Percentiles rank a stretch among this genome's conserved stretches.
phyloP scores from a whole-genome alignment of 2,888 invertebrate genomes.

The Drosophila merina region DNA sequence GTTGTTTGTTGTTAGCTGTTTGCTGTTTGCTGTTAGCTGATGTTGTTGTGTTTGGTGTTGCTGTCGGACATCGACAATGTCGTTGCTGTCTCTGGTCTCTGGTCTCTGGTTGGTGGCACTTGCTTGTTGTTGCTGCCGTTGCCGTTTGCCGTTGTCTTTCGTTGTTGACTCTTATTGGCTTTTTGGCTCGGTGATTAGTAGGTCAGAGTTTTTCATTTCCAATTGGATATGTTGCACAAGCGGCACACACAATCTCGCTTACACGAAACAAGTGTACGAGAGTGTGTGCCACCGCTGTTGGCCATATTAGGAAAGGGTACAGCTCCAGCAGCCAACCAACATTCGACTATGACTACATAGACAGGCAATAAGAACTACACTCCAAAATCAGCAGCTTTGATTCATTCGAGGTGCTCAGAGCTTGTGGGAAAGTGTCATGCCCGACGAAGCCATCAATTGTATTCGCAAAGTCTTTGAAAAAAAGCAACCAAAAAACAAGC shows the following conservation, averaged over 20 bases:
- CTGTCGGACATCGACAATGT: slow-evolving; percentile 47
- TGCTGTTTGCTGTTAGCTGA: slow-evolving; percentile 18
- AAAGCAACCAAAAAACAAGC: neutral
- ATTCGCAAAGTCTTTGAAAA: neutral
- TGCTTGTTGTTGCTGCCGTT: slow-evolving; percentile 42
- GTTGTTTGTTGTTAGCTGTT: slow-evolving; percentile 18
- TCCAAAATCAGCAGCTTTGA: slow-evolving; percentile 56
- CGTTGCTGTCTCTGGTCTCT: slow-evolving; percentile 40
- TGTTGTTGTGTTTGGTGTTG: slow-evolving; percentile 53
- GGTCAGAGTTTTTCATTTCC: slow-evolving; percentile 79
- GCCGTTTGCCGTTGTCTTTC: slow-evolving; percentile 66
- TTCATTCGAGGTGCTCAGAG: slow-evolving; percentile 55
- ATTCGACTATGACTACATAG: slow-evolving; percentile 38
- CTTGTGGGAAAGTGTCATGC: slow-evolving; percentile 66
- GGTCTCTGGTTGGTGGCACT: slow-evolving; percentile 53
- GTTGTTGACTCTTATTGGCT: slow-evolving; percentile 78
- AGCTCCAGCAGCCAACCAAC: slow-evolving; percentile 52
- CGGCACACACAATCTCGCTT: slow-evolving; percentile 56
- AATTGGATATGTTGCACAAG: slow-evolving; percentile 78
- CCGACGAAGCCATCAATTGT: slow-evolving; percentile 48
- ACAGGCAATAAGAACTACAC: slow-evolving; percentile 65
- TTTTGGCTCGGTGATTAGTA: slow-evolving; percentile 79
- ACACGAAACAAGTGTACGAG: slow-evolving; percentile 54
- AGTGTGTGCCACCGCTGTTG: slow-evolving; percentile 53
- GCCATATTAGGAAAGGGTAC: slow-evolving; percentile 78